Conservation (phyloP, 2,113 vertebrate genomes). For the Scartelaos histophorus region DNA sequence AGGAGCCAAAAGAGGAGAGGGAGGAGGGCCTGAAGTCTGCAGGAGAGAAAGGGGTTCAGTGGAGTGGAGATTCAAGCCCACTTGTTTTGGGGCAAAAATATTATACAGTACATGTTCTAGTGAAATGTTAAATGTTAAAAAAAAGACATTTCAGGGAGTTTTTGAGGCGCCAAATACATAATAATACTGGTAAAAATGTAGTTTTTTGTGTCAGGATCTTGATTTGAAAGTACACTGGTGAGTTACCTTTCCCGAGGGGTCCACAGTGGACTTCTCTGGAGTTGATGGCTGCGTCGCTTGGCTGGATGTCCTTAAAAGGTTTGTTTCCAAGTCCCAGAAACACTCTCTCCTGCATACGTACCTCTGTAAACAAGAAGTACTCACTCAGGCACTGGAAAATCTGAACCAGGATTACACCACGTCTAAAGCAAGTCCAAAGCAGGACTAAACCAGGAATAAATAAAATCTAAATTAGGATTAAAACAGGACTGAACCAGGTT, state of each 20-base stretch:
- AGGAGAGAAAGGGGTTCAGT: background rate
- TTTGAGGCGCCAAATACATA: no score
- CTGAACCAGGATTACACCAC: background rate
- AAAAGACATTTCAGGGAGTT: no score
- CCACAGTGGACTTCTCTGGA: conserved; percentile 75
- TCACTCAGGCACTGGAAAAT: no score
- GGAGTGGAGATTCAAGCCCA: background rate
- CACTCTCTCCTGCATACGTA: conserved; percentile 81
- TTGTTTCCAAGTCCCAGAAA: conserved; percentile 83
- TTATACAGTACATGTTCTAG: no score
- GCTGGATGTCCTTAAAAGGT: conserved; percentile 81
- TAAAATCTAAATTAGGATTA: no score
- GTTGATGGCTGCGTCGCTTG: conserved; percentile 79
- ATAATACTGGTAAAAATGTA: no score
- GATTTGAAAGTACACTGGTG: no score
- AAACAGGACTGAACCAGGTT: background rate
- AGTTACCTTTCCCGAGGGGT: conserved; percentile 70
- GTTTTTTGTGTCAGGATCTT: no score
- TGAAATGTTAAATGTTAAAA: no score
- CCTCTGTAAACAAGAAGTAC: conserved; percentile 57
- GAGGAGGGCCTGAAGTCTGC: conserved; percentile 64
- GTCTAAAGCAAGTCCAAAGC: background rate
- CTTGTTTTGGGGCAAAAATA: no score
- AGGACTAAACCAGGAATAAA: background rate
- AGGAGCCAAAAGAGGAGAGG: conserved; percentile 31